These are phyloP conservation scores for Lithodes maja DNA, from an alignment of 2,888 invertebrate genomes.

Conservation along the genomic window DNA sequence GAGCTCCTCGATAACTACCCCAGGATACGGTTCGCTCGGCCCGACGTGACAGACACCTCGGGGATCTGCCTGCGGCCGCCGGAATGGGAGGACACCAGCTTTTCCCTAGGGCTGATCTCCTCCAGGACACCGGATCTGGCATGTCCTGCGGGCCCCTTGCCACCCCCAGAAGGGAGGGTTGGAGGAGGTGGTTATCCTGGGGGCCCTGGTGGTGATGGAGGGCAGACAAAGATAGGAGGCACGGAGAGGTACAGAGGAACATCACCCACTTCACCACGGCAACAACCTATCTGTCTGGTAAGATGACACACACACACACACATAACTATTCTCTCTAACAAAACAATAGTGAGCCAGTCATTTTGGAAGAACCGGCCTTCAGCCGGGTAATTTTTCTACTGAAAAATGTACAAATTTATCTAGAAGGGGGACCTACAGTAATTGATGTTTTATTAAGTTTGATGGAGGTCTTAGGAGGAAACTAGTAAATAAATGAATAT, in stretches of 20 bases:
- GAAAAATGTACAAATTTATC: too few relatives aligned
- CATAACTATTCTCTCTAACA: too few relatives aligned
- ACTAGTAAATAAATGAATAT: too few relatives aligned
- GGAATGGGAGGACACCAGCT: conserved; percentile 15
- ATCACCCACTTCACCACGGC: neutral
- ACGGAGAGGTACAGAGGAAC: neutral
- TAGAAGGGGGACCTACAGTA: too few relatives aligned
- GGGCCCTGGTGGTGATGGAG: neutral
- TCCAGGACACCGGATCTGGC: conserved; percentile 10
- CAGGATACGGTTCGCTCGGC: conserved; percentile 2
- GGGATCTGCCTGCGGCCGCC: neutral
- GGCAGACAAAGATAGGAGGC: neutral
- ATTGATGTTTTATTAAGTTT: too few relatives aligned
- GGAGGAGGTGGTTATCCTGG: neutral
- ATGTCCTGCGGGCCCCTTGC: neutral
- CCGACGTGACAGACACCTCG: conserved; percentile 28
- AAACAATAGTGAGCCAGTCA: too few relatives aligned
- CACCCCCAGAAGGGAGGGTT: neutral
- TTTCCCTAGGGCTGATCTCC: conserved; percentile 6
- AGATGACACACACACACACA: conserved; percentile 10
- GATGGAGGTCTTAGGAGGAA: too few relatives aligned
- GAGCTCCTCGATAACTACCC: conserved; percentile 1
- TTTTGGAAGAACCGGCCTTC: too few relatives aligned
- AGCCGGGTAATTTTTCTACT: too few relatives aligned
- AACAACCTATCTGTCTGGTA: neutral